Evolutionary conservation across 2,888 invertebrate genomes (phyloP).

Genomic region (Temnothorax rugatulus): DNA sequence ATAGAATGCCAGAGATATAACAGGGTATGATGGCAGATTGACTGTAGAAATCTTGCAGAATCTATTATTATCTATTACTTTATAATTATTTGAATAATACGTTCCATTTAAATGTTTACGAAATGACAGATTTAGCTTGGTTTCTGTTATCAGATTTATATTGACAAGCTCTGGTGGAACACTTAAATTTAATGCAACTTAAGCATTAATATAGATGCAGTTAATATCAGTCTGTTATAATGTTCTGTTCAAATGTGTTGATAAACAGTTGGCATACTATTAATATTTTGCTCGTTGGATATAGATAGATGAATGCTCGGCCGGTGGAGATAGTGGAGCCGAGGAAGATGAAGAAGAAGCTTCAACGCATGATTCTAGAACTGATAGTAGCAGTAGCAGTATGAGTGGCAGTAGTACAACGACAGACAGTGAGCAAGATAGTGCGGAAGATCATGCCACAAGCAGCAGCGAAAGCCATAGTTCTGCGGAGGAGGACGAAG

Average conservation of each 20-base stretch:
- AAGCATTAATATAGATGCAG: neutral
- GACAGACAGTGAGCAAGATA: constrained; percentile 83
- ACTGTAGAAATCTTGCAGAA: neutral
- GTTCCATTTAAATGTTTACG: neutral
- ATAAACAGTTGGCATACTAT: neutral
- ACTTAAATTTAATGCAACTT: neutral
- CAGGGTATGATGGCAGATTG: neutral
- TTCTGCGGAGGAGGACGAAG: constrained; percentile 83
- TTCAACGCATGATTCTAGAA: constrained; percentile 80
- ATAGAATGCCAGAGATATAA: neutral
- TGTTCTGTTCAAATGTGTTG: neutral
- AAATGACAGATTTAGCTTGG: neutral
- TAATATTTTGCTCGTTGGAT: neutral
- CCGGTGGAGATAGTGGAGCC: constrained; percentile 83
- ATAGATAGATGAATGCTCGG: constrained; percentile 85
- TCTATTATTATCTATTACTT: neutral
- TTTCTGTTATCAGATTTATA: neutral
- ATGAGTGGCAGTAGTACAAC: constrained; percentile 82
- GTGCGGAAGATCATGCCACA: constrained; percentile 82
- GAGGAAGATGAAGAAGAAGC: constrained; percentile 85
- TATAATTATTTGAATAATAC: neutral
- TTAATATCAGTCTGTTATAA: neutral
- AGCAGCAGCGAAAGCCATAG: constrained; percentile 82
- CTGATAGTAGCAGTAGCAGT: constrained; percentile 82
- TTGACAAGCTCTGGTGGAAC: neutral